These are phyloP conservation scores for Rhinichthys klamathensis DNA, from an alignment of 2,113 vertebrate species.

Conservation along the genomic window DNA sequence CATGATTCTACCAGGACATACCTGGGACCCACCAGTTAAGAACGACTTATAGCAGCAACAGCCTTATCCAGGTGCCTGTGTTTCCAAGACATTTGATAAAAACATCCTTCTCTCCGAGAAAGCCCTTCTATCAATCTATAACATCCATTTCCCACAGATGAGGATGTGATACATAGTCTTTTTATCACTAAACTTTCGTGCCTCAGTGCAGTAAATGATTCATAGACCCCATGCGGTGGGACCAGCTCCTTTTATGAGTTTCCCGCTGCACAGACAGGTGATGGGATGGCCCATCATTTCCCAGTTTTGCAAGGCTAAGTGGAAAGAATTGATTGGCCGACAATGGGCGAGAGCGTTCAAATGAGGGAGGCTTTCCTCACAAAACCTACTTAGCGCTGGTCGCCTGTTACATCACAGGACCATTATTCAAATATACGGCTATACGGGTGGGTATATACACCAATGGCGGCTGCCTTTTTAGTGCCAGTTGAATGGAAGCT, in stretches of 20 bases:
- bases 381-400: slow-evolving; percentile 42
- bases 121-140: slow-evolving; percentile 1
- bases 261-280: not conserved
- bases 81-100: not conserved
- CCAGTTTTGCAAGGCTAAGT: slow-evolving; percentile 30
- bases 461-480: slow-evolving; percentile 19
- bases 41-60: not conserved
- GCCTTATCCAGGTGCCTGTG: not conserved
- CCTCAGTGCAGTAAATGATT: slow-evolving; percentile 31
- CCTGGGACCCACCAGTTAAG: not conserved
- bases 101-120: not conserved
- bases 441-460: not conserved
- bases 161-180: slow-evolving; percentile 13
- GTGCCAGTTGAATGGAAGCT: slow-evolving; percentile 10
- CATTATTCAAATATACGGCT: slow-evolving; percentile 58
- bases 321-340: slow-evolving; percentile 29
- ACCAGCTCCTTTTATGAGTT: slow-evolving; percentile 13
- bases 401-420: slow-evolving; percentile 50
- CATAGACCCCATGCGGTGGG: slow-evolving; percentile 1
- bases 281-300: slow-evolving; percentile 12
- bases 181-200: not conserved
- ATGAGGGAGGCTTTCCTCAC: slow-evolving; percentile 28
- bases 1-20: not conserved
- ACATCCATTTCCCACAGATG: slow-evolving; percentile 12
- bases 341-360: not conserved